These are phyloP conservation scores for Ischnura elegans DNA, from an alignment of 2,888 invertebrate species.

Conservation along the genomic window DNA sequence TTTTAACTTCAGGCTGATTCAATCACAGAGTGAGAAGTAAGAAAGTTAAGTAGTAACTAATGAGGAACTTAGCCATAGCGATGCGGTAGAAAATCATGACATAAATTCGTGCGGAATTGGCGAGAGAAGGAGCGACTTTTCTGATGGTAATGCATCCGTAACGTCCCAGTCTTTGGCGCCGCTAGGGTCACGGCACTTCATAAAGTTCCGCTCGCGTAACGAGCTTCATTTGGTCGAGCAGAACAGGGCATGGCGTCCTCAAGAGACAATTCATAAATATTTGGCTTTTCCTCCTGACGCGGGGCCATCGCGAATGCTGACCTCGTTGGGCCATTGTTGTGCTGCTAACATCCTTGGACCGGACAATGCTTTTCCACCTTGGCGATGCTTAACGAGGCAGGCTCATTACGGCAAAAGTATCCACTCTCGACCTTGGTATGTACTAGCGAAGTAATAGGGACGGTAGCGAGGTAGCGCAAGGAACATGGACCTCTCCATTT, in stretches of 20 bases:
- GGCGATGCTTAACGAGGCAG: constrained; percentile 38
- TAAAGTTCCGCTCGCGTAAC: background rate
- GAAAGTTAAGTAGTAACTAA: no score
- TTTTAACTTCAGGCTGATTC: no score
- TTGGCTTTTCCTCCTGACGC: background rate
- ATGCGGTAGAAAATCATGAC: background rate
- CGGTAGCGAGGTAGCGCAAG: background rate
- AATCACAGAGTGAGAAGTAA: no score
- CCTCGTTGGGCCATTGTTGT: constrained; percentile 32
- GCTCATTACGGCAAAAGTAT: constrained; percentile 24
- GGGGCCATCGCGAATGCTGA: background rate
- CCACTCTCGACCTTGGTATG: background rate
- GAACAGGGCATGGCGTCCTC: background rate
- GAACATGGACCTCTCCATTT: background rate
- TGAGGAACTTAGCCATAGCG: no score
- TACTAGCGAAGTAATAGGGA: background rate
- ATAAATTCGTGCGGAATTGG: background rate
- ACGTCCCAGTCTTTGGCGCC: background rate
- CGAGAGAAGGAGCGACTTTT: background rate
- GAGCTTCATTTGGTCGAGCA: constrained; percentile 4
- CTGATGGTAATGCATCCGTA: background rate
- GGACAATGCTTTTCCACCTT: constrained; percentile 32
- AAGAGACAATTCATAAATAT: background rate
- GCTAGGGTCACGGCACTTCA: background rate
- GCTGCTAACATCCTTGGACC: background rate